phyloP scores from a whole-genome alignment of 2,888 invertebrate genomes.

The Thymelicus lineola region DNA sequence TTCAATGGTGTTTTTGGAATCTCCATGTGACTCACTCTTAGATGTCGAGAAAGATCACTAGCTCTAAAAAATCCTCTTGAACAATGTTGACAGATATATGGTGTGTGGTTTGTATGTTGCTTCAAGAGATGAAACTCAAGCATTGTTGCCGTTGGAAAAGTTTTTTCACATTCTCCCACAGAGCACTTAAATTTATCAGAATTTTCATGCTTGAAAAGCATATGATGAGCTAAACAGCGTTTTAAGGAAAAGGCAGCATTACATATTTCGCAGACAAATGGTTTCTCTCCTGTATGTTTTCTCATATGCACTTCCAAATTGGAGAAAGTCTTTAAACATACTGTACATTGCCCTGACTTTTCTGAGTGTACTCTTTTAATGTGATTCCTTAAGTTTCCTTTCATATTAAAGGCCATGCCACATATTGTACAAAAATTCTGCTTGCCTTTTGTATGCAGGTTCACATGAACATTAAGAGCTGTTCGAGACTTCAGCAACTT shows the following conservation, averaged over 20 bases:
- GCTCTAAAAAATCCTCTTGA: constrained; percentile 72
- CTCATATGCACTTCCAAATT: constrained; percentile 84
- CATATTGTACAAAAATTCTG: constrained; percentile 74
- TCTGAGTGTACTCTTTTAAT: constrained; percentile 84
- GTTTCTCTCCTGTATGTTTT: constrained; percentile 84
- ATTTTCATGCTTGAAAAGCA: constrained; percentile 74
- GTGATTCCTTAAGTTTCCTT: constrained; percentile 83
- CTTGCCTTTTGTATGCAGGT: constrained; percentile 69
- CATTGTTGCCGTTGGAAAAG: constrained; percentile 75
- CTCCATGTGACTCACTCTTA: constrained; percentile 69
- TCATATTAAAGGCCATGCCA: constrained; percentile 79
- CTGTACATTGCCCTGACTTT: constrained; percentile 79
- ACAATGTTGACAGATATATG: constrained; percentile 74
- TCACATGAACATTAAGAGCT: constrained; percentile 80
- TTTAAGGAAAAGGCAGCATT: constrained; percentile 64
- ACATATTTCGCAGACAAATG: constrained; percentile 70
- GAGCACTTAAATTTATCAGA: constrained; percentile 73
- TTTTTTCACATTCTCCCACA: constrained; percentile 68
- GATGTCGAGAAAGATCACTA: constrained; percentile 74
- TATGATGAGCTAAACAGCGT: constrained; percentile 70
- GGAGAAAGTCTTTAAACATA: constrained; percentile 83
- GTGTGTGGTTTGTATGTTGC: constrained; percentile 75
- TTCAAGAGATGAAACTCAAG: constrained; percentile 77
- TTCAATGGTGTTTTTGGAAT: constrained; percentile 48
- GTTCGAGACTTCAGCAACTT: constrained; percentile 80